Evolutionary conservation across 1,140 invertebrate genomes (phyloP), one percentile per base, ranked within the genome.

Genomic region (Lordiphosa collinella): DNA sequence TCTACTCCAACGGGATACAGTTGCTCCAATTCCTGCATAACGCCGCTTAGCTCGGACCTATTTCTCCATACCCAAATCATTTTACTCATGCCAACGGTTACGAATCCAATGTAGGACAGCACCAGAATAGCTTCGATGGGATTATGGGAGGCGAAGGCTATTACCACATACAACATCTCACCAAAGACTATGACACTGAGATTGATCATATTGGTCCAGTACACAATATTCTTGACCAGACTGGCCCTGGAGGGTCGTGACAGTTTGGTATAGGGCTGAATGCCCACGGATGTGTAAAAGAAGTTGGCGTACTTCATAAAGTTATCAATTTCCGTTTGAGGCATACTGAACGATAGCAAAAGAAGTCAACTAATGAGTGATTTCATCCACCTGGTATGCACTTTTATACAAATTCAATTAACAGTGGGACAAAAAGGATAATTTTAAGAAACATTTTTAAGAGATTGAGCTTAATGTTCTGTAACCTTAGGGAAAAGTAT

Each of bases 21-120:
- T 12, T 62, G 29, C 43, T 82, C 43, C 43, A 87, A 41, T 3
- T 64, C 58, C 1, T 35, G 25, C 3, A 88, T 55, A 48, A 87
- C 63, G 1, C 43, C 35, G 9, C 43, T 86, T 0, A 88, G 52
- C 3, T 38, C 50, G 0, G 37, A 6, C 13, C 79, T 75, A 10
- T 72, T 82, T 16, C 54, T 44, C 68, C 73, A 84, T 7, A 88
- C 61, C 32, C 61, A 82, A 0, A 59, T 41, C 76, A 88, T 82
- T 46, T 88, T 88, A 11, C 47, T 84, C 40, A 66, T 55, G 10
- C 69, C 73, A 6, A 88, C 69, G 1, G 58, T 3, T 0, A 87
- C 63, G 34, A 87, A 88, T 4, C 86, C 80, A 9, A 87, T 87
- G 13, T 87, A 88, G 0, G 79, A 78, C 61, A 87, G 52, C 0